Evolutionary conservation across 2,888 invertebrate species (phyloP).

Genomic region (Alloplasta piceator): DNA sequence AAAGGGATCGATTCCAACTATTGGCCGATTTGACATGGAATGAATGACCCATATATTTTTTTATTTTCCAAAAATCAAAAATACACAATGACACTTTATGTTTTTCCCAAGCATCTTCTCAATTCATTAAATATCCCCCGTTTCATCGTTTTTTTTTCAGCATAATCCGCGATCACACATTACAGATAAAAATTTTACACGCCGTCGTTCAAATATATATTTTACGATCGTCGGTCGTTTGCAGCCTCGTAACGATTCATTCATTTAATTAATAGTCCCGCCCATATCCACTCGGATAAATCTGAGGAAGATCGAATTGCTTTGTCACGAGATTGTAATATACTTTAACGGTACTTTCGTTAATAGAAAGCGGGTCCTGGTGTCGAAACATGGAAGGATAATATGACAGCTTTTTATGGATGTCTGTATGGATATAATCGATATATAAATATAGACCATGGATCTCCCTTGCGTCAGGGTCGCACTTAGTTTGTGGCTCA

Average conservation of each 20-base stretch:
- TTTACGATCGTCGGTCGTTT: background rate
- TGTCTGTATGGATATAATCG: background rate
- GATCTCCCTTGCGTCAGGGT: conserved; percentile 44
- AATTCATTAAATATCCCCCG: conserved; percentile 28
- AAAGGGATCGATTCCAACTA: no score
- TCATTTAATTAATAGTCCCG: conserved; percentile 42
- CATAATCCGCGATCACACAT: no score
- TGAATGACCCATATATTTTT: no score
- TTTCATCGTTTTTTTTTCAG: no score
- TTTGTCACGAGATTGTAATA: conserved; percentile 36
- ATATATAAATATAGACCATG: background rate
- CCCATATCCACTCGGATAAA: conserved; percentile 11
- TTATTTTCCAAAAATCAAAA: no score
- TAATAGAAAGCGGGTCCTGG: conserved; percentile 44
- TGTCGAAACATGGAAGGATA: conserved; percentile 32
- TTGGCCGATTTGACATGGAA: no score
- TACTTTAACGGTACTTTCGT: conserved; percentile 48
- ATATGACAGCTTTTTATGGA: background rate
- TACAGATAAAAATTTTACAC: no score
- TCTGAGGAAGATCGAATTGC: conserved; percentile 21
- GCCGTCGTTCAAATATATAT: no score
- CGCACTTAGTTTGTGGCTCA: conserved; percentile 58
- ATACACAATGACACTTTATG: no score
- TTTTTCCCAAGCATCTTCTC: conserved; percentile 3
- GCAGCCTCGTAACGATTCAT: background rate